Base-by-base conservation (phyloP, 2,113 vertebrate species). In the Anarrhichthys ocellatus region DNA sequence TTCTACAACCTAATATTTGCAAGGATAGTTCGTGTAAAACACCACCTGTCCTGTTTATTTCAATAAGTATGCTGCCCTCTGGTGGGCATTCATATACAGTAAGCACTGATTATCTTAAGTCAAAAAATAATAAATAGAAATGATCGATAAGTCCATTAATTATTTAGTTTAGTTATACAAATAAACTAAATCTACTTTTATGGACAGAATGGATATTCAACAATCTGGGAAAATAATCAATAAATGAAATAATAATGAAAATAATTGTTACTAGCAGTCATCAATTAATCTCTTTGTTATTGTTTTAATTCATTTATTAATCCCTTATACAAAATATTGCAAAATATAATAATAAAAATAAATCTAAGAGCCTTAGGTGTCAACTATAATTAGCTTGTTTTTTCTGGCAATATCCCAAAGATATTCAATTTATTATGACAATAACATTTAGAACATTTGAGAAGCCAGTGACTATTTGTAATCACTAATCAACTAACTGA, bases 61-160 rank as follows among this genome's bases (percentile, higher is more conserved):
- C 1, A 66, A 69, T 64, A 76, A 15, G n/a, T 17, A n/a, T 81
- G 63, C 79, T 90, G 87, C 87, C 89, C 84, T 83, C 91, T 88
- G 29, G 74, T 87, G 91, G 88, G 75, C 1, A 58, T 3, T 1
- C 6, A 78, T 27, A 1, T 14, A 5, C 22, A 54, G 52, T n/a
- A 11, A 68, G 9, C 6, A 29, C 9, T 24, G 46, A 40, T 15
- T n/a, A 34, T 2, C 10, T 4, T 22, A 44, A 46, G 22, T 14
- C 11, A 66, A 42, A 22, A 54, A 44, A 1, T 15, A 44, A 1
- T 15, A 27, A 27, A 27, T 27, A 27, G 27, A 27, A 27, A 27
- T 27, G 27, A 27, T 1, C 27, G 27, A 27, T 20, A 29, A 18
- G 4, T 50, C 17, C 2, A 32, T 29, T 48, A 2, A 50, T 22